Base-by-base conservation (phyloP, 2,888 invertebrate species). In the Lycophotia porphyrea region DNA sequence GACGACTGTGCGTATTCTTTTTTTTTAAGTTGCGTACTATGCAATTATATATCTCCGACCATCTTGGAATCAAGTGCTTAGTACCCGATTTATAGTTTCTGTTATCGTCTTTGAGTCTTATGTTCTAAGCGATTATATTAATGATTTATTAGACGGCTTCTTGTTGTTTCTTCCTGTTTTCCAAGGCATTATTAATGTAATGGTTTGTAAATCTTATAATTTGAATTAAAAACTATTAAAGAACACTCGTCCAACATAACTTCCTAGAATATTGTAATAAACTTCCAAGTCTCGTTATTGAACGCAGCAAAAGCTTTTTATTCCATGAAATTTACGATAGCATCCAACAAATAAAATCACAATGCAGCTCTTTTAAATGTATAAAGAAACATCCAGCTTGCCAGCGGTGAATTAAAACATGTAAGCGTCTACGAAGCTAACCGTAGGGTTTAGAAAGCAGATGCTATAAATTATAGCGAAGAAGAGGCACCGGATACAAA, bases 391-490 rank as follows among this genome's bases (percentile, higher is more conserved):
- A 34, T 86, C 36, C 58, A 75, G 67, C 66, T 69, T 71, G 69
- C 76, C 58, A 78, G 70, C 70, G 61, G 55, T 82, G 78, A 84
- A 80, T 85, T 81, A 82, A 87, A 84, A 86, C 71, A 84, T 80
- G 82, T 77, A 81, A 84, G 83, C 84, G 84, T 87, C 82, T 86
- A 78, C 82, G 83, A 78, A 83, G 87, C 87, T 91, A 91, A 91
- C 88, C 88, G 87, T 90, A 90, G 91, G 89, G 90, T 91, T 92
- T 94, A 94, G 94, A 94, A 94, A 94, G 93, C 93, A 91, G 90
- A 90, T 88, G 89, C 89, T 91, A 92, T 94, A 94, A 95, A 93
- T 94, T 93, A 94, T 93, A 90, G 88, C 90, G 86, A 89, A 92
- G 93, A 93, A 91, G 94, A 93, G 84, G 91, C 93, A 91, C 91